Percentiles rank a stretch among this genome's conserved stretches.
These are phyloP conservation scores for Bicyclus anynana DNA, from an alignment of 1,140 invertebrate species.

Conservation along the genomic window DNA sequence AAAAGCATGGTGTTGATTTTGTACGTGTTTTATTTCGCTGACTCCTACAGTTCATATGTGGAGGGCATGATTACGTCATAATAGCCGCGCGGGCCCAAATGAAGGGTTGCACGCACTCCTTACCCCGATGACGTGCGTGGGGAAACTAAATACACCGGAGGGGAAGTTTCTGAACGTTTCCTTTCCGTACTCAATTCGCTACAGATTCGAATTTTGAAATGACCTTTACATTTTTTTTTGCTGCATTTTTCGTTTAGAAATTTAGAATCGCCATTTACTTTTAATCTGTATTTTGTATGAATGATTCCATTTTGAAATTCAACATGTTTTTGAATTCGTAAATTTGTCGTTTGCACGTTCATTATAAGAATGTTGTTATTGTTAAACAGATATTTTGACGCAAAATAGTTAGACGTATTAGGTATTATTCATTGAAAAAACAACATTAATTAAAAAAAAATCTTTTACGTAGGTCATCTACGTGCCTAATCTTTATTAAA, in stretches of 20 bases:
- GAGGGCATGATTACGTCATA: conserved; percentile 69
- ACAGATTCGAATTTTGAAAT: conserved; percentile 52
- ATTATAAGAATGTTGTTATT: too few species aligned
- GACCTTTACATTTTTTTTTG: conserved; percentile 7
- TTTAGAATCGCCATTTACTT: not conserved
- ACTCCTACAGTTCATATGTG: conserved; percentile 47
- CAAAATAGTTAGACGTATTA: too few species aligned
- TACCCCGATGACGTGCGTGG: conserved; percentile 45
- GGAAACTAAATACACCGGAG: conserved; percentile 50
- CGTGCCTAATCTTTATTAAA: too few species aligned
- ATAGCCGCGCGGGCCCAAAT: conserved; percentile 54
- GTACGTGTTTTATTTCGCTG: conserved; percentile 46
- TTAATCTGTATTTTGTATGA: too few species aligned
- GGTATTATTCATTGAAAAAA: too few species aligned
- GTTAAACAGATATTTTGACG: too few species aligned
- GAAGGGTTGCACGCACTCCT: conserved; percentile 65
- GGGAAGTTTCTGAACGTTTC: conserved; percentile 54
- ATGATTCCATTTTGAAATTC: too few species aligned
- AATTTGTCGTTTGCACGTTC: too few species aligned
- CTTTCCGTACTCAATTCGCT: conserved; percentile 48
- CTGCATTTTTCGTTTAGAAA: not conserved
- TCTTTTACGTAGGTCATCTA: too few species aligned
- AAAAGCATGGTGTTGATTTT: not conserved
- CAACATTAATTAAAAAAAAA: too few species aligned
- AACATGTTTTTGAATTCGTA: too few species aligned